phyloP scores from a whole-genome alignment of 2,113 vertebrate species.

The Lanius collurio region DNA sequence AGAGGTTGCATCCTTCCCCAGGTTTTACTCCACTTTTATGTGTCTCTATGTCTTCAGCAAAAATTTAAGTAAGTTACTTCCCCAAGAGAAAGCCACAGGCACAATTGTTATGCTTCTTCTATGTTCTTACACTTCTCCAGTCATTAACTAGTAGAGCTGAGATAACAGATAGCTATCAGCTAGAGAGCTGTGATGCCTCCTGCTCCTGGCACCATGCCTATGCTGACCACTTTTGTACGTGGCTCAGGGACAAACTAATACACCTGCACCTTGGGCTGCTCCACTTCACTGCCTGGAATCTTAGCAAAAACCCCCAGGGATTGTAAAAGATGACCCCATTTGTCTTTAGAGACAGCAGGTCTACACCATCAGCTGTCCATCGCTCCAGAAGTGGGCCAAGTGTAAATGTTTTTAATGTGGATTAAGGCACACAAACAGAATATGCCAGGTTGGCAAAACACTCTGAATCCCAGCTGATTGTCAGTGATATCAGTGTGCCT shows the following conservation, averaged over 20 bases:
- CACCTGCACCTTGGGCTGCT: neutral
- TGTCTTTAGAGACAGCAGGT: neutral
- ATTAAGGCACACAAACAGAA: neutral
- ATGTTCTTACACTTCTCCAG: neutral
- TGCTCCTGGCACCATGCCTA: neutral
- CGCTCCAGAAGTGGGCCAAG: neutral
- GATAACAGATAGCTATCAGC: neutral
- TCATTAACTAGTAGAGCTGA: neutral
- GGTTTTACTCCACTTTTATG: neutral
- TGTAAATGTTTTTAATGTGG: neutral
- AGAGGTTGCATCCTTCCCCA: neutral
- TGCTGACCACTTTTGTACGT: accelerated
- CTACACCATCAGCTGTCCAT: neutral
- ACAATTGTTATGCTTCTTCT: neutral
- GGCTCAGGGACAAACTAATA: neutral
- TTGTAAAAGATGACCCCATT: neutral
- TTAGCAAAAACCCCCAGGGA: neutral
- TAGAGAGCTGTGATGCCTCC: neutral
- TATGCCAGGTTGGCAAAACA: neutral
- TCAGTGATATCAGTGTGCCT: accelerated
- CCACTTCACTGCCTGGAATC: neutral
- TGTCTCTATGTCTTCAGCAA: neutral
- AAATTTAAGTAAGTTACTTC: neutral
- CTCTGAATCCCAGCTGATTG: neutral
- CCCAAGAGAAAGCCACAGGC: neutral